These are phyloP conservation scores for Drosophila yooni DNA, from an alignment of 2,888 invertebrate genomes.

Conservation along the genomic window DNA sequence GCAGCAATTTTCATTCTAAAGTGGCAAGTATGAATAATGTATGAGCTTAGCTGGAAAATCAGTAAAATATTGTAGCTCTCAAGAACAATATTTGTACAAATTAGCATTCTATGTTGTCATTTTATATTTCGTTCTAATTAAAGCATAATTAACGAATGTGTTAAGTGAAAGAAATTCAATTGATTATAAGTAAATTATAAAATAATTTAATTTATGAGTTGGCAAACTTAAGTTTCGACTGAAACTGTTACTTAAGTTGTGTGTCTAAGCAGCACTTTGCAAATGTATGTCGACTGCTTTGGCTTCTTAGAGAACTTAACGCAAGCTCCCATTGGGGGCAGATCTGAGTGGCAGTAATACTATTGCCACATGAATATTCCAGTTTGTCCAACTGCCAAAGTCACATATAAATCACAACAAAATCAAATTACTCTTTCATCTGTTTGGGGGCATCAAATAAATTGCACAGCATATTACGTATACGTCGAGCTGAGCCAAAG, in stretches of 20 bases:
- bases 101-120: neutral
- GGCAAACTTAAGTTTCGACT: neutral
- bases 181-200: neutral
- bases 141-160: too few species aligned
- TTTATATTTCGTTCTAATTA: neutral
- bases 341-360: neutral
- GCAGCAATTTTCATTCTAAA: conserved; percentile 3
- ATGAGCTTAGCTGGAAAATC: neutral
- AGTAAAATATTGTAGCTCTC: neutral
- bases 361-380: conserved; percentile 40
- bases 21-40: neutral
- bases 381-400: conserved; percentile 45
- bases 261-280: neutral
- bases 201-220: neutral
- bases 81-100: neutral
- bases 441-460: conserved; percentile 60
- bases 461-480: conserved; percentile 71
- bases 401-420: conserved; percentile 70
- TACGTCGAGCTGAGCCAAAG: conserved; percentile 52
- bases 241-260: neutral
- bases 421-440: conserved; percentile 77
- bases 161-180: neutral
- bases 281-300: conserved; percentile 27
- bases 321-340: neutral
- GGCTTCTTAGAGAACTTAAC: neutral